Conservation (phyloP, 2,888 invertebrate species). For the Alsophila aescularia region DNA sequence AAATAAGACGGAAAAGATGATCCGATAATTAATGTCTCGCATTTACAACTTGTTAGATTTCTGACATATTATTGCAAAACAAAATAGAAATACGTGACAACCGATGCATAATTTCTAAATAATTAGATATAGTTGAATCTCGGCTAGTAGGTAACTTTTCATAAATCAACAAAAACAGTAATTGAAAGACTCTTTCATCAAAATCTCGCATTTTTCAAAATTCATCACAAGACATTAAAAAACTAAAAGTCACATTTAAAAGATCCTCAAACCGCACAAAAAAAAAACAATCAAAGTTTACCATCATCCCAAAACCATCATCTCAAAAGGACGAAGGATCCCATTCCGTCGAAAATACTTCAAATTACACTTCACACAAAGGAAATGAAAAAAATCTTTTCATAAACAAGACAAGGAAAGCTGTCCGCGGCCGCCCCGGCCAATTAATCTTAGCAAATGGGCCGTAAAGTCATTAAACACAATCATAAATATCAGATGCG, state of each 20-base stretch:
- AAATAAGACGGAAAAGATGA: background rate
- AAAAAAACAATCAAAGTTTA: constrained; percentile 4
- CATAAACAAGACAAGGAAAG: constrained; percentile 38
- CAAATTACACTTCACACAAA: constrained; percentile 40
- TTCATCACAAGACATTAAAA: background rate
- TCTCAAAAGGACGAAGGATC: constrained; percentile 6
- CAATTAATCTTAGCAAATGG: constrained; percentile 45
- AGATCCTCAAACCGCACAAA: background rate
- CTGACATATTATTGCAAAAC: background rate
- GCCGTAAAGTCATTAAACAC: constrained; percentile 15
- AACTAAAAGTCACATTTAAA: constrained; percentile 8
- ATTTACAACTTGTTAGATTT: background rate
- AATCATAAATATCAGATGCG: constrained; percentile 17
- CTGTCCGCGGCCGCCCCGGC: constrained; percentile 27
- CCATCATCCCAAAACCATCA: constrained; percentile 12
- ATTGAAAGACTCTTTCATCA: no score
- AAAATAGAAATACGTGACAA: background rate
- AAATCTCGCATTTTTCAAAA: no score
- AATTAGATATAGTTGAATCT: no score
- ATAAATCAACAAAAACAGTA: no score
- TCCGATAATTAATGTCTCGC: background rate
- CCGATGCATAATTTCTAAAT: no score
- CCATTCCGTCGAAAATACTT: constrained; percentile 24
- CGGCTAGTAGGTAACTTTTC: no score
- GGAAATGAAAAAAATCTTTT: constrained; percentile 31